These are phyloP conservation scores for Rhopalosiphum nymphaeae DNA, from an alignment of 2,888 invertebrate genomes.

Conservation along the genomic window DNA sequence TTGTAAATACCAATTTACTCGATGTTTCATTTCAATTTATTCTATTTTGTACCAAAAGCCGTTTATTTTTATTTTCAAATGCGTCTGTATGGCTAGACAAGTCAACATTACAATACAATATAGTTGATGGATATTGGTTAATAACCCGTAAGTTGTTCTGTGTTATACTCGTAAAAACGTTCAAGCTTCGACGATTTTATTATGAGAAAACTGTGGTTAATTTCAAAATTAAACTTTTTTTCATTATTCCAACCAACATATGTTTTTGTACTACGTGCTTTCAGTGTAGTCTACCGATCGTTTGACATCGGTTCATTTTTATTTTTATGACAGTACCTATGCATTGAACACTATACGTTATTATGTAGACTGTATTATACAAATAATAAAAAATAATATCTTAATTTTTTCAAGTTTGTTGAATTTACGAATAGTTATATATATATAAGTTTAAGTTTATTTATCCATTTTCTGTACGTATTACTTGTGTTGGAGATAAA, in stretches of 20 bases:
- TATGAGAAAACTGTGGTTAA: neutral
- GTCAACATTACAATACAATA: neutral
- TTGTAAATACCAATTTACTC: neutral
- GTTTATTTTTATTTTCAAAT: neutral
- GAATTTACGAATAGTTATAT: neutral
- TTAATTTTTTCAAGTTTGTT: neutral
- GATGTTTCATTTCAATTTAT: neutral
- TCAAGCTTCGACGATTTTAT: neutral
- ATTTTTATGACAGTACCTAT: neutral
- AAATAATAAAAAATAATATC: neutral
- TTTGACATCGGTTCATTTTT: neutral
- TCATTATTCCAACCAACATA: neutral
- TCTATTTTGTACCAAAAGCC: neutral
- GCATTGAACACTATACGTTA: neutral
- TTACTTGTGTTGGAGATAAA: too few species aligned
- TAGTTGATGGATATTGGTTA: neutral
- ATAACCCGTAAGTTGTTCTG: neutral
- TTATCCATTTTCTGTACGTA: too few species aligned
- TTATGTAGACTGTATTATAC: neutral
- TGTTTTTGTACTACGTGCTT: neutral
- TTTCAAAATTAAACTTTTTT: conserved; percentile 14
- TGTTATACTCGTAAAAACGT: neutral
- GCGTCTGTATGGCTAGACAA: neutral
- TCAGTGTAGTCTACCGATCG: neutral
- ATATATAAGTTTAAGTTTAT: too few species aligned